Conservation (phyloP, 2,797 vertebrate genomes). For the Simalia tracyae region DNA sequence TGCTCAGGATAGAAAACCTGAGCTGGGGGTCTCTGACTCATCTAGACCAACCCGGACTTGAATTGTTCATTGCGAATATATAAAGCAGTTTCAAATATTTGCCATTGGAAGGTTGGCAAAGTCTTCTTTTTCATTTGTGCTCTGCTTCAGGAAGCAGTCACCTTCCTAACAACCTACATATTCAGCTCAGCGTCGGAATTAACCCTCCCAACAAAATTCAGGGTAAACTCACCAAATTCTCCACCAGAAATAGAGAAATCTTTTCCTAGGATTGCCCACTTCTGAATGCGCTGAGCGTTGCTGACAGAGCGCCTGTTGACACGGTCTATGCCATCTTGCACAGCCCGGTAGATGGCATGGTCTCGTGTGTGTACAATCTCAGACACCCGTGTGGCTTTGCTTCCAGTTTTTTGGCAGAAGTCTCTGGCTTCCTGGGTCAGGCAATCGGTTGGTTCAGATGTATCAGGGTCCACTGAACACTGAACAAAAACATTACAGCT, state of each 20-base stretch:
- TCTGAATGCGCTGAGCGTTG: slow-evolving; percentile 83
- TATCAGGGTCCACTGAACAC: slow-evolving; percentile 79
- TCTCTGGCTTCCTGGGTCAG: slow-evolving; percentile 80
- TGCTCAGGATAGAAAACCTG: background rate
- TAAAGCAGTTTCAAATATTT: background rate
- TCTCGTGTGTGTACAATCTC: slow-evolving; percentile 78
- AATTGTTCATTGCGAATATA: no score
- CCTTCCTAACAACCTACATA: no score
- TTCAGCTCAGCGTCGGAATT: background rate
- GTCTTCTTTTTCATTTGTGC: background rate
- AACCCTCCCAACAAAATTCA: rapidly evolving
- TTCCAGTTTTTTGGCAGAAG: slow-evolving; percentile 81
- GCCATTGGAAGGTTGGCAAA: background rate
- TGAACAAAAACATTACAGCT: slow-evolving; percentile 50
- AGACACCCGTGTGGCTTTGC: slow-evolving; percentile 78
- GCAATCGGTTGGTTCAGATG: slow-evolving; percentile 80
- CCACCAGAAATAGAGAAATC: slow-evolving; percentile 88
- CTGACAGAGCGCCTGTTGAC: slow-evolving; percentile 79
- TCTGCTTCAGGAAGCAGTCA: background rate
- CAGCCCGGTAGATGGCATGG: slow-evolving; percentile 73
- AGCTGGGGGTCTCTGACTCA: no score
- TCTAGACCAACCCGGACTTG: no score
- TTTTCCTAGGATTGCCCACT: slow-evolving; percentile 81
- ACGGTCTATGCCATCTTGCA: slow-evolving; percentile 80
- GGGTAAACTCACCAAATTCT: slow-evolving; percentile 80